Percentiles rank a stretch among this genome's conserved stretches.
Evolutionary conservation across 1,140 invertebrate genomes (phyloP).

Genomic region (Leptinotarsa defecta): DNA sequence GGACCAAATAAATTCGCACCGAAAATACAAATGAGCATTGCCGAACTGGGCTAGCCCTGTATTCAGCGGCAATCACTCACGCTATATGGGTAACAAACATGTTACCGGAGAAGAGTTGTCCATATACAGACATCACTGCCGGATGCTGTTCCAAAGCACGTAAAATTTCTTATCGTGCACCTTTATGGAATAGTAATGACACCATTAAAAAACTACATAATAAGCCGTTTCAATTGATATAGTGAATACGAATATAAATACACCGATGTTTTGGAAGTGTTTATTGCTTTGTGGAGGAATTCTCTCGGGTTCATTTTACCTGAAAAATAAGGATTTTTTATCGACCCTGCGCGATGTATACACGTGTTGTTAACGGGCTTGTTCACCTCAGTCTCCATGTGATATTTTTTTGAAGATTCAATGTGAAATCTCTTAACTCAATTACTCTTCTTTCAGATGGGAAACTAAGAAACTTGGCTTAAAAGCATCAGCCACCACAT

Average conservation of each 20-base stretch:
- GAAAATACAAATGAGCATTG: constrained; percentile 1
- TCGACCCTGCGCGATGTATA: not conserved
- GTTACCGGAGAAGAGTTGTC: constrained; percentile 2
- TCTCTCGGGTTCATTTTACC: not conserved
- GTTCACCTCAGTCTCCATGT: too few relatives aligned
- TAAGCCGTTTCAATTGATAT: constrained; percentile 8
- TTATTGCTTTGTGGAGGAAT: not conserved
- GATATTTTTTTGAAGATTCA: too few relatives aligned
- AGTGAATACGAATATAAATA: constrained; percentile 6
- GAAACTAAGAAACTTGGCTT: too few relatives aligned
- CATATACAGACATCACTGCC: constrained; percentile 7
- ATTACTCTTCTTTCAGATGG: too few relatives aligned
- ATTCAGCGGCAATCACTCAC: not conserved
- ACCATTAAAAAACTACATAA: not conserved
- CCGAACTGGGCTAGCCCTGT: not conserved
- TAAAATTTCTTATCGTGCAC: constrained; percentile 3
- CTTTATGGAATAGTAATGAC: constrained; percentile 5
- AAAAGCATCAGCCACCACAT: too few relatives aligned
- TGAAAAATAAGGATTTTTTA: not conserved
- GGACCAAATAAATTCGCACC: constrained; percentile 5
- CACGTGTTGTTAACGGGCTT: too few relatives aligned
- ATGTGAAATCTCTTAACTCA: too few relatives aligned
- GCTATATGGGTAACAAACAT: constrained; percentile 4
- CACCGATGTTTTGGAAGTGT: not conserved
- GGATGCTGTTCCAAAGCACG: not conserved